Evolutionary conservation across 2,888 invertebrate genomes (phyloP).

Genomic region (Polyommatus iphigenia): DNA sequence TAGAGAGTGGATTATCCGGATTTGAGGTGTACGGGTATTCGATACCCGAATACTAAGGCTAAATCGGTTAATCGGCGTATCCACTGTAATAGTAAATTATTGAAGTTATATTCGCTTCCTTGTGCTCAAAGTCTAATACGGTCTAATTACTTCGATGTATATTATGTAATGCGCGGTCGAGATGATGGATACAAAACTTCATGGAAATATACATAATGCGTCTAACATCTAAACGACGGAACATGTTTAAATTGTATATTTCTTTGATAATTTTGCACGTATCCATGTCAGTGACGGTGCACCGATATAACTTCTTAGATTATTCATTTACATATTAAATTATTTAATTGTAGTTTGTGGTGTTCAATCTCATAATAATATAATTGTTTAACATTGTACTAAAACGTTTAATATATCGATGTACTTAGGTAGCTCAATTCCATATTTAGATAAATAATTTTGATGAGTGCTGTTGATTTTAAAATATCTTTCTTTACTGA

Average conservation of each 20-base stretch:
- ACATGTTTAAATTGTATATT: background rate
- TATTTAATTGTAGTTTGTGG: constrained; percentile 51
- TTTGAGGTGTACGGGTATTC: background rate
- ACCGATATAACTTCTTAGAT: constrained; percentile 18
- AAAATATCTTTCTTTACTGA: background rate
- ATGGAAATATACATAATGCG: background rate
- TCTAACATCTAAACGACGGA: background rate
- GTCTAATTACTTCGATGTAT: constrained; percentile 54
- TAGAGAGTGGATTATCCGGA: background rate
- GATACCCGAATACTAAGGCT: background rate
- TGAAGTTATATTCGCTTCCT: constrained; percentile 63
- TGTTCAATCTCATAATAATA: constrained; percentile 68
- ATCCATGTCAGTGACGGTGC: constrained; percentile 38
- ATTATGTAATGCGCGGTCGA: background rate
- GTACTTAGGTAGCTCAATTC: constrained; percentile 60
- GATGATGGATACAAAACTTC: background rate
- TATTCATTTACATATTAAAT: constrained; percentile 42
- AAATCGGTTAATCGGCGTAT: background rate
- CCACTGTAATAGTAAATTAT: constrained; percentile 46
- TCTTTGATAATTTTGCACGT: background rate
- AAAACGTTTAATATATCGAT: constrained; percentile 22
- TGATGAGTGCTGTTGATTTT: constrained; percentile 32
- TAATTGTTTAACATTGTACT: constrained; percentile 42
- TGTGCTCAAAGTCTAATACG: constrained; percentile 74
- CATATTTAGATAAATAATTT: constrained; percentile 35